phyloP scores from a whole-genome alignment of 1,140 invertebrate genomes.

The Drosophila repleta region DNA sequence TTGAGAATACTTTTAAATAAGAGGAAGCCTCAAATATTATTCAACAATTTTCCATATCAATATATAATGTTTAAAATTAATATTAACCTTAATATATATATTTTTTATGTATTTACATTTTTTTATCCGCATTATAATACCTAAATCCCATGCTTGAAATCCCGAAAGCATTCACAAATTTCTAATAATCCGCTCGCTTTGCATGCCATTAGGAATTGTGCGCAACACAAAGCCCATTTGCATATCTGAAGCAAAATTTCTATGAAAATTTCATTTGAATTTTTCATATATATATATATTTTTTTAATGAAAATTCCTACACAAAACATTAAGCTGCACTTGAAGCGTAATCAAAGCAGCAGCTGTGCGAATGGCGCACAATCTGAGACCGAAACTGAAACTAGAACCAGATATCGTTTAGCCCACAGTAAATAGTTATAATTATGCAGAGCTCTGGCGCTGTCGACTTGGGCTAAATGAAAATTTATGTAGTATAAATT shows the following conservation, averaged over 20 bases:
- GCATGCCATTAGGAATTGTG: neutral
- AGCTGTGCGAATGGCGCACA: slow-evolving; percentile 45
- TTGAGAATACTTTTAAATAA: neutral
- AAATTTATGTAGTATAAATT: slow-evolving; percentile 49
- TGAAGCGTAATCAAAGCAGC: slow-evolving; percentile 26
- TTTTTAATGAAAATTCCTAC: slow-evolving; percentile 51
- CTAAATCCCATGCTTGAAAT: too few relatives aligned
- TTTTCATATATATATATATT: neutral
- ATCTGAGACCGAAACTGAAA: slow-evolving; percentile 1
- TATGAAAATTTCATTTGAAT: slow-evolving; percentile 13
- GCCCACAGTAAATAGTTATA: slow-evolving; percentile 24
- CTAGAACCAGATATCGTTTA: slow-evolving; percentile 21
- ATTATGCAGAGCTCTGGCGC: slow-evolving; percentile 23
- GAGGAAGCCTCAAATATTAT: too few relatives aligned
- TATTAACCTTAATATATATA: too few relatives aligned
- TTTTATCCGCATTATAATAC: too few relatives aligned
- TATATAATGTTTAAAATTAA: too few relatives aligned
- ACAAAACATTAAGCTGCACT: slow-evolving; percentile 43
- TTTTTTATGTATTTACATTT: too few relatives aligned
- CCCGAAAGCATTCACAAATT: too few relatives aligned
- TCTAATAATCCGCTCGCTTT: neutral
- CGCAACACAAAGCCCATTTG: slow-evolving; percentile 1
- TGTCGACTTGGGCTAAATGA: slow-evolving; percentile 26
- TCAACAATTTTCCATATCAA: too few relatives aligned
- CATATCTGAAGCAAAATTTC: slow-evolving; percentile 17